Conservation (phyloP, 2,797 vertebrate genomes). For the Myotis vivesi region DNA sequence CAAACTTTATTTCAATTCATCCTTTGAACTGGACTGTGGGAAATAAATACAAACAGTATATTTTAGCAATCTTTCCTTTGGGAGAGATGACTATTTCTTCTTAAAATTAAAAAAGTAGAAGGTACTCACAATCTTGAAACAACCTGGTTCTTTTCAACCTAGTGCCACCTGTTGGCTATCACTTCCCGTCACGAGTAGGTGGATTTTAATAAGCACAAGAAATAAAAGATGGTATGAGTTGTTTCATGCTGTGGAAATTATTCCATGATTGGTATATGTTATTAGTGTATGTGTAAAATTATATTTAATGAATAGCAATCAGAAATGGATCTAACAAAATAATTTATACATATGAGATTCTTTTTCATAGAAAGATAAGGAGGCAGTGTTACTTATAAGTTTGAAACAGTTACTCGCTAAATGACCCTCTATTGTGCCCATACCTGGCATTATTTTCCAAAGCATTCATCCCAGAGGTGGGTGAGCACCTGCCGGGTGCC, state of each 20-base stretch:
- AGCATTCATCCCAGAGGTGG: background rate
- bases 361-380: conserved; percentile 7
- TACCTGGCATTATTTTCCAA: background rate
- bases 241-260: background rate
- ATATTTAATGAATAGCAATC: background rate
- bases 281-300: conserved; percentile 1
- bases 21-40: background rate
- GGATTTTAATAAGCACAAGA: background rate
- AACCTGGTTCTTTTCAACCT: background rate
- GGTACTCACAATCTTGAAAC: background rate
- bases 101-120: conserved; percentile 23
- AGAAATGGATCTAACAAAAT: background rate
- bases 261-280: background rate
- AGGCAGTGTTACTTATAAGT: background rate
- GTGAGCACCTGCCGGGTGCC: background rate
- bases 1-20: background rate
- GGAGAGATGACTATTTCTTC: background rate
- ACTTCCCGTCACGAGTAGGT: background rate
- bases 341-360: background rate
- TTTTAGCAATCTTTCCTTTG: background rate
- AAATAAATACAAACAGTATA: conserved; percentile 11
- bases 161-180: background rate
- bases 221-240: background rate
- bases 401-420: background rate
- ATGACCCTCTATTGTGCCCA: background rate